Base-by-base conservation (phyloP, 1,140 invertebrate species). In the Ephestia elutella region DNA sequence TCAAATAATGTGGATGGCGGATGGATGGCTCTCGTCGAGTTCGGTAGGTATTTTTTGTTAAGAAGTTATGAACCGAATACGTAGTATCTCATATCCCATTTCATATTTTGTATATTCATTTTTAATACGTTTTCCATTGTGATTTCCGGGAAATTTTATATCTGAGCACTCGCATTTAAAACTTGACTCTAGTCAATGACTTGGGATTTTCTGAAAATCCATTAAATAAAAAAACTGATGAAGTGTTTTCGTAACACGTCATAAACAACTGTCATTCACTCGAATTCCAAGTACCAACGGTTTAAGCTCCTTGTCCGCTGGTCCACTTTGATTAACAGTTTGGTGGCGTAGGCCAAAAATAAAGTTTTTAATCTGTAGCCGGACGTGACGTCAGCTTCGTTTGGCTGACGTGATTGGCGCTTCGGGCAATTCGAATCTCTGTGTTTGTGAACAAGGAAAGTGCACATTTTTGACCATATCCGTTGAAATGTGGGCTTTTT, bases 341-440 rank as follows among this genome's bases (percentile, higher is more conserved):
- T 13, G 9, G 18, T 13, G 49, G 18, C 49, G 20, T 10, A 7
- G 49, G 10, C 49, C 20, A 50, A 20, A 50, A 50, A 50, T 50
- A 50, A 50, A 50, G 17, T 50, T 50, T 50, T 50, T 50, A 50
- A 50, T 50, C 49, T 50, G 20, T 4, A 18, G 4, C 49, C 49
- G 49, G 49, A 50, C 49, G 49, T 50, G 49, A 50, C 49, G 49
- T 50, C 10, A 10, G 32, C 13, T 4, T 35, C 32, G 32, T 35
- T 35, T 35, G 32, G 9, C 32, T 13, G 9, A 35, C 32, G 32
- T 35, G 32, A 35, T 35, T 35, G 32, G 32, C 32, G 3, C 32
- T 35, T 35, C 32, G 32, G 3, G 32, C 9, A 5, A 30, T 30
- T 30, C 28, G 28, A 5, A 9, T 35, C 9, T 13, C 13, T 35